Base-by-base conservation (phyloP, 2,797 vertebrate genomes). In the Esox lucius region DNA sequence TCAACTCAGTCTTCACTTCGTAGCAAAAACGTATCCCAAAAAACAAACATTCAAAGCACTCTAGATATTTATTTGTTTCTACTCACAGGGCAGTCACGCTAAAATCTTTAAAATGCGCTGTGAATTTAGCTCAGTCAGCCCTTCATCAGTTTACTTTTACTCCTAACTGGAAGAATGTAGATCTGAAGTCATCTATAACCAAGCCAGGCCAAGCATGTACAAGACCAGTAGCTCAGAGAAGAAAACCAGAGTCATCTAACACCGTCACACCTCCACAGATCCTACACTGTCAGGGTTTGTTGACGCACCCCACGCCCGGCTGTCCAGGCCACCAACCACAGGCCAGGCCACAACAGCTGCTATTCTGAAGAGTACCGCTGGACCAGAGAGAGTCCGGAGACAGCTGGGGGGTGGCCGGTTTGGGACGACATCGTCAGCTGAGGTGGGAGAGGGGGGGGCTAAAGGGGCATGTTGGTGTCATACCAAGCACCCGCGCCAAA, bases 241-340 rank as follows among this genome's bases (percentile, higher is more conserved):
- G n/a, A 56, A 15, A 56, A 59, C 53, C 53, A 74, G 28, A 84
- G 85, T 85, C 56, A 61, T 24, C 22, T 24, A 24, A 24, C 56
- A 22, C 56, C 24, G 56, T 12, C 56, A 61, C 56, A 61, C 56
- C 9, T 0, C 11, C 56, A 61, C 56, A 61, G 22, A 24, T 24
- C 22, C 8, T 13, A 24, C 22, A 61, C 56, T 61, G 19, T n/a
- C 53, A 56, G n/a, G 9, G n/a, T 56, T 56, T 56, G 53, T 56
- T 56, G 53, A 8, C 19, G 51, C 11, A 2, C 2, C 53, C 11
- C n/a, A 61, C 22, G 11, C 56, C 56, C 24, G 3, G 22, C 3
- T 26, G n/a, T 61, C 56, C 56, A 61, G 56, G 56, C n/a, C n/a
- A 53, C 49, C 49, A 19, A 56, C 53, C n/a, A 56, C 8, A 56